Evolutionary conservation across 1,140 invertebrate species (phyloP).

Genomic region (Drosophila murphyi): DNA sequence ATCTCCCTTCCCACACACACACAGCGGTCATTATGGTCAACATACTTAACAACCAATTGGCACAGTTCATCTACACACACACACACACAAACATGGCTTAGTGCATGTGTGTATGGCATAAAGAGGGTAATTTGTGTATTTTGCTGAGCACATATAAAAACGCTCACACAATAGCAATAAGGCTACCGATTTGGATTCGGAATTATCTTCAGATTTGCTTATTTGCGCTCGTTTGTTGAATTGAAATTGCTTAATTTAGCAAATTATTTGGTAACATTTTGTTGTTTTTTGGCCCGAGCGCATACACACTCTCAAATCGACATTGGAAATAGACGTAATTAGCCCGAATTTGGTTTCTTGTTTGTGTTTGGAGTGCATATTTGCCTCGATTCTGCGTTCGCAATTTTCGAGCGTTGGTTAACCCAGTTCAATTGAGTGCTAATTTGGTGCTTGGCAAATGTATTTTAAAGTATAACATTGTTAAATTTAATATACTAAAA

Average conservation of each 20-base stretch:
- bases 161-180: conserved; percentile 23
- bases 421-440: too few species aligned
- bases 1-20: not conserved
- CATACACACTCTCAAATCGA: not conserved
- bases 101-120: conserved; percentile 5
- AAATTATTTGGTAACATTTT: conserved; percentile 32
- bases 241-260: conserved; percentile 50
- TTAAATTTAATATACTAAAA: not conserved
- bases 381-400: too few species aligned
- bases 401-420: too few species aligned
- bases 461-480: not conserved
- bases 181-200: conserved; percentile 9
- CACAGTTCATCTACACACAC: conserved; percentile 30
- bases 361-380: not conserved
- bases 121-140: conserved; percentile 57
- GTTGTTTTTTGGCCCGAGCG: conserved; percentile 8
- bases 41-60: conserved; percentile 42
- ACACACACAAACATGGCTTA: conserved; percentile 40
- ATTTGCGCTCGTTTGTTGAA: conserved; percentile 36
- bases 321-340: conserved; percentile 33
- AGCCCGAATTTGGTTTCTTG: conserved; percentile 9
- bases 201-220: conserved; percentile 32
- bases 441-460: too few species aligned
- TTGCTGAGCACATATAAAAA: conserved; percentile 30
- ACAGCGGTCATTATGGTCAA: conserved; percentile 22